Conservation (phyloP, 2,113 vertebrate genomes). For the Promerops cafer region DNA sequence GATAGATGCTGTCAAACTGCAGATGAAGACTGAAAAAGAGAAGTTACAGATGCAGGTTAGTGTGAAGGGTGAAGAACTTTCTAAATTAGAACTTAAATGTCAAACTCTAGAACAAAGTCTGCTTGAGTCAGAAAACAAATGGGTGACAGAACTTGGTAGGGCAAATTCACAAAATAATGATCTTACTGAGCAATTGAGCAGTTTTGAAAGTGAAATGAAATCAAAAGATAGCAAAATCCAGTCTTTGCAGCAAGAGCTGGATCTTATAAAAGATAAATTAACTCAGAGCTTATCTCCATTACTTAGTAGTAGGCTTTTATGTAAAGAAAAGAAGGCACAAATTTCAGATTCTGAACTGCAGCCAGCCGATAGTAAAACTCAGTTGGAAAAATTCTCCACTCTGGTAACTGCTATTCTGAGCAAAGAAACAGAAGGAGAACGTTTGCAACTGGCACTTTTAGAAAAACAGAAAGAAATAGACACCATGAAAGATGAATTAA, state of each 20-base stretch:
- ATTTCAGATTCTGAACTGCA: conserved; percentile 31
- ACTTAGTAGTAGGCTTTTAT: conserved; percentile 64
- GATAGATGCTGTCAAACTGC: conserved; percentile 41
- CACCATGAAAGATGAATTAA: conserved; percentile 14
- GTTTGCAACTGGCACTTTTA: conserved; percentile 61
- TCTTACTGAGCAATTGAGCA: conserved; percentile 70
- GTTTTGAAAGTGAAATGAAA: conserved; percentile 72
- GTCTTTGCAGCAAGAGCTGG: conserved; percentile 77
- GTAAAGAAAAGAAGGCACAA: conserved; percentile 62
- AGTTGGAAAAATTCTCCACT: conserved; percentile 67
- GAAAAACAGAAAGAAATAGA: conserved; percentile 69
- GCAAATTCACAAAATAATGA: conserved; percentile 70
- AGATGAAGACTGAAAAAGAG: conserved; percentile 72
- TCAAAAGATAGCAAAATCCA: conserved; percentile 78
- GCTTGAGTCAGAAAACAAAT: conserved; percentile 79
- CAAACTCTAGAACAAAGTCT: conserved; percentile 75
- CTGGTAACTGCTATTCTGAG: conserved; percentile 67
- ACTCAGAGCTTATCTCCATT: conserved; percentile 64
- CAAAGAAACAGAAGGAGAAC: conserved; percentile 66
- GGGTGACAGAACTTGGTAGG: conserved; percentile 76
- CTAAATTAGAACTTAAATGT: conserved; percentile 69
- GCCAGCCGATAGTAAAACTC: conserved; percentile 55
- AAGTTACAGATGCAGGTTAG: conserved; percentile 86
- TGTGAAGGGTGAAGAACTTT: conserved; percentile 77
- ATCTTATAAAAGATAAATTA: conserved; percentile 74